phyloP scores from a whole-genome alignment of 2,797 vertebrate genomes.

The Coccyzus lansbergi region DNA sequence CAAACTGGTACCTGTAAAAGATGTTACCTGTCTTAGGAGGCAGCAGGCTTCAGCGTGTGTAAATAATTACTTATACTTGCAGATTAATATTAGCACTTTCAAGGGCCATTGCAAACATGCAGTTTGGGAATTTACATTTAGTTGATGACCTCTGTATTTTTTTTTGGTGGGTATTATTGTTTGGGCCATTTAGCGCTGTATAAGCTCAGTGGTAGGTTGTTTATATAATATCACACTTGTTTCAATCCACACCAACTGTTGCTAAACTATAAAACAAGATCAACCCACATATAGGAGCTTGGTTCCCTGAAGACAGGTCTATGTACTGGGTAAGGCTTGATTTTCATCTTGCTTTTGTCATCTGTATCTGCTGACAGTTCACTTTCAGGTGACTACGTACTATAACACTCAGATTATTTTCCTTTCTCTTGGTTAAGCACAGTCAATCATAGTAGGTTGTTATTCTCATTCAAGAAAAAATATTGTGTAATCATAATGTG shows the following conservation, averaged over 20 bases:
- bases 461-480: neutral
- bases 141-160: neutral
- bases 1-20: neutral
- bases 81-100: neutral
- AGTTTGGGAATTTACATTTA: neutral
- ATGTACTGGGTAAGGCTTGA: neutral
- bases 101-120: neutral
- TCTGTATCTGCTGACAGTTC: constrained; percentile 46
- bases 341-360: constrained; percentile 43
- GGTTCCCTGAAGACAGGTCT: constrained; percentile 11
- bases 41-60: neutral
- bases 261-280: neutral
- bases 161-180: neutral
- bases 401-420: neutral
- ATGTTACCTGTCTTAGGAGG: neutral
- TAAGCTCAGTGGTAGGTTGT: neutral
- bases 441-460: neutral
- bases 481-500: neutral
- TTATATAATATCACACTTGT: neutral
- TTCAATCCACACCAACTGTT: neutral
- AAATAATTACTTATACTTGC: neutral
- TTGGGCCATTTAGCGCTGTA: neutral
- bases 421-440: neutral
- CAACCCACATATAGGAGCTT: neutral
- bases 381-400: neutral